Evolutionary conservation across 1,140 invertebrate species (phyloP).

Genomic region (Trichonephila clavipes): DNA sequence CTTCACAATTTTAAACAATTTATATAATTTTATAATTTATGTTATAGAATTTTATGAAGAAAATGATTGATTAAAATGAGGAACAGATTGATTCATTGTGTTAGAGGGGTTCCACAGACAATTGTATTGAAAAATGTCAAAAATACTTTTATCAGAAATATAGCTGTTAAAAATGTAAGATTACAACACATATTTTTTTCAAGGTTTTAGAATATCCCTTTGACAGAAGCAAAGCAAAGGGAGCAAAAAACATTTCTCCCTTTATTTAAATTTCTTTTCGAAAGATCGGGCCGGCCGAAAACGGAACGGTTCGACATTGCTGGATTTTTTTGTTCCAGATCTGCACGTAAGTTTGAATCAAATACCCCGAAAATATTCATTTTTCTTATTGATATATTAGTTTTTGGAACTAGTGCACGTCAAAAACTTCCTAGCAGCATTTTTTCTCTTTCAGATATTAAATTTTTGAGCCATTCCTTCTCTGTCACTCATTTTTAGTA

Average conservation of each 20-base stretch:
- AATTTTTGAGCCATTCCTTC: slow-evolving; percentile 42
- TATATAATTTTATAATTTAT: no score
- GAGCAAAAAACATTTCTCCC: neutral
- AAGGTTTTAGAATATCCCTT: neutral
- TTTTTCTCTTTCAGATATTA: slow-evolving; percentile 36
- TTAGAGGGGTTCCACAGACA: neutral
- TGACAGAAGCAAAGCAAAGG: neutral
- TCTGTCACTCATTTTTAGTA: slow-evolving; percentile 58
- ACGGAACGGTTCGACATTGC: neutral
- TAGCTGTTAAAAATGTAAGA: neutral
- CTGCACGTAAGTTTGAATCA: slow-evolving; percentile 28
- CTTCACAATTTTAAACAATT: no score
- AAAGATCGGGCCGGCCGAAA: neutral
- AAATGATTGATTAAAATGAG: no score
- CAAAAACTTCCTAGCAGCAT: slow-evolving; percentile 3
- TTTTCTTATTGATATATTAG: slow-evolving; percentile 66
- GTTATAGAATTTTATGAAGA: no score
- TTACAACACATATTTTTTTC: slow-evolving; percentile 4
- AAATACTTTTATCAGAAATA: neutral
- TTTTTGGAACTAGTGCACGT: slow-evolving; percentile 30
- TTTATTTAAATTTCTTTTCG: slow-evolving; percentile 36
- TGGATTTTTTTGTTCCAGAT: neutral
- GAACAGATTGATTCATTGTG: no score
- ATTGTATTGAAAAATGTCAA: neutral
- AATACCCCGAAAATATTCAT: slow-evolving; percentile 62